Base-by-base conservation (phyloP, 1,140 invertebrate genomes). In the Aphelinus certus region DNA sequence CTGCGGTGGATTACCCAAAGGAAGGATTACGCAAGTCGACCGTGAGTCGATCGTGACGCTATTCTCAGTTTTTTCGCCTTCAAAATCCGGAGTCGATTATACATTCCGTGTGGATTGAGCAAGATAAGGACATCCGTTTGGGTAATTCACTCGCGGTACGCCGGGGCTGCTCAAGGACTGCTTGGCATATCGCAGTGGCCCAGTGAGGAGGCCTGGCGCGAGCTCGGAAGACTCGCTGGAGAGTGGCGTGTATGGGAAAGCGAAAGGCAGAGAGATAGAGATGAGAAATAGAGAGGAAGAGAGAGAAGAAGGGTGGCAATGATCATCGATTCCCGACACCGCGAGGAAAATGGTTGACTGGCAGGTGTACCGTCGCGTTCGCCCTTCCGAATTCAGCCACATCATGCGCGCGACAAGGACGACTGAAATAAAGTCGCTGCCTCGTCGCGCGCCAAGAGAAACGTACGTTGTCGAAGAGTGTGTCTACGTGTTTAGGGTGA, bases 361-460 rank as follows among this genome's bases (percentile, higher is more conserved):
- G 70, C 75, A 72, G 61, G 71, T 65, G 57, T 49, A 58, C 45
- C 60, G 66, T 53, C 46, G 42, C 76, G 55, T 65, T 58, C 71
- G 53, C 72, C 72, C 58, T 56, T 63, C 49, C 26, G 48, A 74
- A 74, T 74, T 74, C 72, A 68, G 51, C 72, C 68, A 73, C 65
- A 57, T 63, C 65, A 72, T 65, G 45, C 48, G 26, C 53, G 51
- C 57, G 71, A 67, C 43, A 56, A 7, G 55, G 64, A 46, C 26
- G 48, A 73, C 67, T 61, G 49, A 49, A 43, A 7, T 7, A 3
- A 1, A 7, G 42, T 58, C n/a, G 6, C 58, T 60, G 26, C 58
- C 58, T 43, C 58, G 58, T 9, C 58, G 26, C 45, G 6, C 58
- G 1, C 7, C 58, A 43, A 45, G 1, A 66, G 9, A 67, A 3